Evolutionary conservation across 2,797 vertebrate species (phyloP).

Genomic region (Xenentodon cancila): DNA sequence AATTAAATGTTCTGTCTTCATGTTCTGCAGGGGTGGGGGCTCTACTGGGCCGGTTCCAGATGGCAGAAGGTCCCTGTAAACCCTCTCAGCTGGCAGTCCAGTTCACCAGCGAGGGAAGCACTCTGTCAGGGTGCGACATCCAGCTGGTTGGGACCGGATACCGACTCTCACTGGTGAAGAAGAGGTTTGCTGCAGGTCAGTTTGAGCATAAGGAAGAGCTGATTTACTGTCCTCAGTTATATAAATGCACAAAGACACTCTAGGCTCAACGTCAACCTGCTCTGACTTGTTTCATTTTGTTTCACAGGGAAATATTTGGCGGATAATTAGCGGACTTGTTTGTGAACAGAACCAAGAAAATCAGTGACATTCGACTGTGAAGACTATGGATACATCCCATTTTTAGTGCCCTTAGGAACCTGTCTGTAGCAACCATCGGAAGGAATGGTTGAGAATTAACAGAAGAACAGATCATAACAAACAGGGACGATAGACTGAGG

Average conservation of each 20-base stretch:
- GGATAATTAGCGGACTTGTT: constrained; percentile 88
- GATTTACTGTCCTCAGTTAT: not conserved
- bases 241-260: not conserved
- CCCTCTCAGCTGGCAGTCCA: constrained; percentile 92
- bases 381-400: constrained; percentile 60
- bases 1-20: not conserved
- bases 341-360: constrained; percentile 51
- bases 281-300: constrained; percentile 57
- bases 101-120: constrained; percentile 97
- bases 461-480: constrained; percentile 29
- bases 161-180: constrained; percentile 96
- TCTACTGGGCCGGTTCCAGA: constrained; percentile 93
- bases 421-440: constrained; percentile 43
- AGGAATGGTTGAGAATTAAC: constrained; percentile 38
- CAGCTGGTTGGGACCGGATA: constrained; percentile 94
- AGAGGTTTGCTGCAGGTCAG: constrained; percentile 96
- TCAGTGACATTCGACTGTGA: constrained; percentile 71
- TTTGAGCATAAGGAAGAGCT: constrained; percentile 26
- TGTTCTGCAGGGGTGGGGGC: constrained; percentile 90
- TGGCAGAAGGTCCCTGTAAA: constrained; percentile 89
- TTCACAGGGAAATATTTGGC: constrained; percentile 97
- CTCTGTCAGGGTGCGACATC: constrained; percentile 95
- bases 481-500: constrained; percentile 40
- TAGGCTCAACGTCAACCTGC: not conserved
- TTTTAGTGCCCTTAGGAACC: constrained; percentile 53